Evolutionary conservation across 2,113 vertebrate species (phyloP), one percentile per base, ranked within the genome.

Genomic region (Gila orcuttii): DNA sequence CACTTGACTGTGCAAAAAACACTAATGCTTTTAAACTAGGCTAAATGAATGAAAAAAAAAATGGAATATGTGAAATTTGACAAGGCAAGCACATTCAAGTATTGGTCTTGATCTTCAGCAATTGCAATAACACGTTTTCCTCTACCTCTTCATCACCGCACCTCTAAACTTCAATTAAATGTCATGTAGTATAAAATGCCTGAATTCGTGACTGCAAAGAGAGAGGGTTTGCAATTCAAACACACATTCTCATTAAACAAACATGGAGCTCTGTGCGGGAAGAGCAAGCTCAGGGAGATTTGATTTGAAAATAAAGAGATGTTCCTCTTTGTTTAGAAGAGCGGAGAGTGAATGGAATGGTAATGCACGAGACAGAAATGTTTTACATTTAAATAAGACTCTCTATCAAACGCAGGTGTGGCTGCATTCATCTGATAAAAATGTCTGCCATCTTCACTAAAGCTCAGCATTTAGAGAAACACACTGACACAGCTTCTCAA

Each of bases 351-450:
- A 78, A 85, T 59, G n/a, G 77, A 78, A 85, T 69, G 47, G 73
- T 82, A 78, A 82, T 82, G 84, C 31, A 6, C 11, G 71, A 69
- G 77, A 60, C 66, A 79, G 60, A 74, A 73, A 60, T 52, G 47
- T 69, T 85, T 85, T 85, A 85, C 76, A 86, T 88, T 88, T 83
- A 86, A 88, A 83, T 83, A 83, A 85, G 84, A 86, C 79, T 57
- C 64, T 33, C 45, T 45, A 68, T 83, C 79, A 88, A 79, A 71
- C 39, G 39, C 87, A 88, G 87, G 79, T 86, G 84, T 42, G 15
- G 1, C 62, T 13, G 47, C 50, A 19, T 55, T 79, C 55, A 79
- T 85, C 42, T 15, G 60, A 85, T 85, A 33, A 39, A 85, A 76
- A 17, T 12, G 31, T 39, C 47, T 66, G 62, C 36, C 25, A 2